Percentiles rank a stretch among this genome's conserved stretches.
Conservation (phyloP, 2,888 invertebrate genomes). For the Nephrotoma flavescens region DNA sequence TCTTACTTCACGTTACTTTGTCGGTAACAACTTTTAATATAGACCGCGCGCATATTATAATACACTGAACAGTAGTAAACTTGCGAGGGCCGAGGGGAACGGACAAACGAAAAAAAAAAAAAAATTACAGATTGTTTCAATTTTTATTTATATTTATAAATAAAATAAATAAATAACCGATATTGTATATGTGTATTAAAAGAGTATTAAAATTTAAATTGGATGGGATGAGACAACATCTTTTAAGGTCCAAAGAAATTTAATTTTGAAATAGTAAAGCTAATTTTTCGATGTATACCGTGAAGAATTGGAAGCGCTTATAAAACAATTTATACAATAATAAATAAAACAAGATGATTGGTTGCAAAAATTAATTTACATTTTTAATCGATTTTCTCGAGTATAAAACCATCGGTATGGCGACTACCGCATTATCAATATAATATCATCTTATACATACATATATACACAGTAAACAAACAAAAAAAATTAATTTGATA, state of each 20-base stretch:
- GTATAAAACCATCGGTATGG: neutral
- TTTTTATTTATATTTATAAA: neutral
- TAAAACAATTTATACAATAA: neutral
- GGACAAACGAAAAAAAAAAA: neutral
- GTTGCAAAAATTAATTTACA: neutral
- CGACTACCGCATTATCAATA: neutral
- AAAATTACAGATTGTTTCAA: constrained; percentile 1
- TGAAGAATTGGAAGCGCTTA: neutral
- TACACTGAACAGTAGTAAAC: constrained; percentile 1
- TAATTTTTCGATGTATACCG: neutral
- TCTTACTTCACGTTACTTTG: neutral
- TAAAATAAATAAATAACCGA: constrained; percentile 1
- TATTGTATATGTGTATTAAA: neutral
- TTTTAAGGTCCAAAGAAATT: constrained; percentile 1
- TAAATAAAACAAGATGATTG: neutral
- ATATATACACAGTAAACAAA: neutral
- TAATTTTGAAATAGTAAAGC: neutral
- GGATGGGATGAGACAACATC: constrained; percentile 6
- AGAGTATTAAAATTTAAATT: constrained; percentile 5
- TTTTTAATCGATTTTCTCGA: neutral
- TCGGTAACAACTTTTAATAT: constrained; percentile 2
- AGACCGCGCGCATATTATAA: constrained; percentile 4
- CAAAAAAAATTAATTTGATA: neutral
- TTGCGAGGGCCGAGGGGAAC: neutral
- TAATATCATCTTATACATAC: neutral